phyloP scores from a whole-genome alignment of 2,797 vertebrate genomes.

The Hirundo rustica region DNA sequence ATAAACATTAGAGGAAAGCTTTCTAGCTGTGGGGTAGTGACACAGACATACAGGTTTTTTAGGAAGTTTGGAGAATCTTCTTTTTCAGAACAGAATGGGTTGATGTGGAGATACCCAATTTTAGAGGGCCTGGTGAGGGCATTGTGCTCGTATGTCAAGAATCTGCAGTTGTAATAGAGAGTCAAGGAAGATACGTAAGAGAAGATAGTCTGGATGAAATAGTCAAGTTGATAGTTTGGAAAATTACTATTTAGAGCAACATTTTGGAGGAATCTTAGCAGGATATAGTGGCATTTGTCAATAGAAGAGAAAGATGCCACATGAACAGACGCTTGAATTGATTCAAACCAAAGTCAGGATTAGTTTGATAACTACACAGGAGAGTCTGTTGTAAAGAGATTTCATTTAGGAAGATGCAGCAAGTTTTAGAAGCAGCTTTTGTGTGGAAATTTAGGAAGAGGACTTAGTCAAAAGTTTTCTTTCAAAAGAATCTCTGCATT shows the following conservation, averaged over 20 bases:
- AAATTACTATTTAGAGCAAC: background rate
- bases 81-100: background rate
- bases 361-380: background rate
- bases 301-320: background rate
- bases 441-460: background rate
- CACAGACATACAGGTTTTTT: background rate
- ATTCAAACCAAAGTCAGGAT: background rate
- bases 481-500: background rate
- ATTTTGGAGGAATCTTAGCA: background rate
- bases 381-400: background rate
- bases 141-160: background rate
- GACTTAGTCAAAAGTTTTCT: background rate
- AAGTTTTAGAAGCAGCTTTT: background rate
- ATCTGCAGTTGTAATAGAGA: background rate
- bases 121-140: background rate
- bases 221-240: background rate
- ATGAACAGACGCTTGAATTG: background rate
- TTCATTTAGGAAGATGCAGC: background rate
- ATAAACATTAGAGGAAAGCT: background rate
- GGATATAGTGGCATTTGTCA: background rate
- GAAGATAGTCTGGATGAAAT: background rate
- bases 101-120: background rate
- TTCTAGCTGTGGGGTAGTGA: background rate
- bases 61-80: background rate
- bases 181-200: background rate